Evolutionary conservation across 30 jellyfish, hydroid and myxozoan genomes (phyloP).

Genomic region (Turritopsis dohrnii): DNA sequence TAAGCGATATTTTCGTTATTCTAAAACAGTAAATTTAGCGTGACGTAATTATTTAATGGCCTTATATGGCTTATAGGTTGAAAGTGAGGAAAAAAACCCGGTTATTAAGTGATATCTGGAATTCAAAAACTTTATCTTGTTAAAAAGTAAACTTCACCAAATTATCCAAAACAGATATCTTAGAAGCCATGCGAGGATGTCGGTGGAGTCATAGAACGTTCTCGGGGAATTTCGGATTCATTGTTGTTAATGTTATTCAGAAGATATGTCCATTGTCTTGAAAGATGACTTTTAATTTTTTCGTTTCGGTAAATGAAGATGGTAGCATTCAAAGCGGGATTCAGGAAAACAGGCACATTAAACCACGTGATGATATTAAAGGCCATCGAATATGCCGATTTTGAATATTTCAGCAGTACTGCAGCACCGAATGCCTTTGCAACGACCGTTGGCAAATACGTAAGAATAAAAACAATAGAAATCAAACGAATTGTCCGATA

Average conservation of each 20-base stretch:
- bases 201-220: no score
- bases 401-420: not conserved
- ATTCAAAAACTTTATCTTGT: no score
- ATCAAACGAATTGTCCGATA: not conserved
- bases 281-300: not conserved
- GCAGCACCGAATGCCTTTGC: not conserved
- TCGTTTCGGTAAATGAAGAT: constrained; percentile 6
- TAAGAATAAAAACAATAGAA: not conserved
- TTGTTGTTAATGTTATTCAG: not conserved
- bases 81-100: no score
- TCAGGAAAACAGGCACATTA: not conserved
- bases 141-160: no score
- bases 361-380: constrained; percentile 8
- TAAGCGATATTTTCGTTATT: no score
- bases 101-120: no score
- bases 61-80: no score
- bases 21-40: no score
- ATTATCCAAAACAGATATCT: no score
- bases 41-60: no score
- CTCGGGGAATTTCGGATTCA: not conserved
- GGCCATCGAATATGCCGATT: not conserved
- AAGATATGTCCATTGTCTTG: not conserved
- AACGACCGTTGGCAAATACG: not conserved
- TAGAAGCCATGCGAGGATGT: no score
- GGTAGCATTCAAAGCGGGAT: not conserved